Base-by-base conservation (phyloP, 1,140 invertebrate species). In the Macrostomum lignano region DNA sequence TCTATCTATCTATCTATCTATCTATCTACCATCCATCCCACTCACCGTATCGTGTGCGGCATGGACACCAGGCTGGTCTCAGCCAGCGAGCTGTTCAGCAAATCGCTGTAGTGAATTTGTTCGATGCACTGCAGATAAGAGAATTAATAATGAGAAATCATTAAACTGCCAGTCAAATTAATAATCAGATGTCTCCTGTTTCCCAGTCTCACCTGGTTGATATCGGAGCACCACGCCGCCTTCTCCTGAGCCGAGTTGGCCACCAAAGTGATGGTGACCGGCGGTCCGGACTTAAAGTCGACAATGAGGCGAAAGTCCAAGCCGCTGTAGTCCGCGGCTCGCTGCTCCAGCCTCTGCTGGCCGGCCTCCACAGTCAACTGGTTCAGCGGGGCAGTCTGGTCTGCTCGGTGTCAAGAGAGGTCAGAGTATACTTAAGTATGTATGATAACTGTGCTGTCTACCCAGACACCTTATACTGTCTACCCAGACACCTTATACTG, bases 211-310 rank as follows among this genome's bases (percentile, higher is more conserved):
- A 68, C 68, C 59, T 71, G 69, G 38, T 71, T 74, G 35, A 88
- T 74, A 48, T 88, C 79, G 43, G 73, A 76, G 39, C 79, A 78
- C 79, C 79, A 88, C 2, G 76, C 77, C 7, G 75, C 71, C 55
- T 86, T 88, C 46, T 86, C 78, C 58, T 82, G 71, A 29, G 71
- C 62, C 3, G 72, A 72, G 10, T 73, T 67, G 17, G 74, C 73
- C 25, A 76, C 61, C 13, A 88, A 58, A 55, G 77, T 75, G 15
- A 81, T 66, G 6, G 61, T 63, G 3, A 66, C 46, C 37, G 65
- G 45, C 52, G 65, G 38, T 59, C 58, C 65, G 42, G 40, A 56
- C 43, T 47, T 67, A 52, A 48, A 65, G 61, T 57, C 51, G 15
- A 55, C 47, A 25, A 79, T 65, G 33, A 82, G 67, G 60, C 79